Conservation (phyloP, 1,140 invertebrate genomes). For the Schmidtea mediterranea region DNA sequence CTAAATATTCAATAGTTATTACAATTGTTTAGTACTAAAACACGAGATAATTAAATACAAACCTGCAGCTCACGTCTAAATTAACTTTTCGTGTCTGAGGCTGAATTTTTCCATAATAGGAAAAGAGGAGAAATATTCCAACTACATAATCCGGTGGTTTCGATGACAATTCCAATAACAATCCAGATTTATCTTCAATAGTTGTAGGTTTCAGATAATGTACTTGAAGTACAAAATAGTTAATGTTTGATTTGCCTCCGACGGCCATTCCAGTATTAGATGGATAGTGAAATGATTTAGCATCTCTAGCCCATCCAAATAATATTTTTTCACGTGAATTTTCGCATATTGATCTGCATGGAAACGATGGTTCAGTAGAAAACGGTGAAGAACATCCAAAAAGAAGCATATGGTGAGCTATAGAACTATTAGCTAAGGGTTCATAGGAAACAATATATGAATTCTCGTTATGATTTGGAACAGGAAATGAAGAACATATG, state of each 20-base stretch:
- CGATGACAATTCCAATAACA: constrained; percentile 47
- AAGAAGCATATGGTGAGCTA: neutral
- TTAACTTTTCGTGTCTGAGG: constrained; percentile 8
- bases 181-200: constrained; percentile 46
- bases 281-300: constrained; percentile 53
- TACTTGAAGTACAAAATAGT: constrained; percentile 49
- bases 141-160: constrained; percentile 27
- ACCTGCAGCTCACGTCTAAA: neutral
- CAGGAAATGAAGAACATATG: neutral
- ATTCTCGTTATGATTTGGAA: neutral
- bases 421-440: neutral
- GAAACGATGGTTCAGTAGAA: neutral
- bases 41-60: neutral
- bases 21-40: too few relatives aligned
- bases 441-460: neutral
- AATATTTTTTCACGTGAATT: constrained; percentile 33
- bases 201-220: constrained; percentile 45
- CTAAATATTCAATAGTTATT: too few relatives aligned
- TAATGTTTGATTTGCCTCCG: constrained; percentile 27
- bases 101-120: constrained; percentile 12
- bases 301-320: constrained; percentile 87
- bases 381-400: neutral
- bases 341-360: constrained; percentile 13
- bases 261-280: constrained; percentile 34
- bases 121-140: constrained; percentile 16